Evolutionary conservation across 37 sponge, comb jelly and placozoan species (phyloP), one percentile per base, ranked within the genome.

Genomic region (Agelas oroides): DNA sequence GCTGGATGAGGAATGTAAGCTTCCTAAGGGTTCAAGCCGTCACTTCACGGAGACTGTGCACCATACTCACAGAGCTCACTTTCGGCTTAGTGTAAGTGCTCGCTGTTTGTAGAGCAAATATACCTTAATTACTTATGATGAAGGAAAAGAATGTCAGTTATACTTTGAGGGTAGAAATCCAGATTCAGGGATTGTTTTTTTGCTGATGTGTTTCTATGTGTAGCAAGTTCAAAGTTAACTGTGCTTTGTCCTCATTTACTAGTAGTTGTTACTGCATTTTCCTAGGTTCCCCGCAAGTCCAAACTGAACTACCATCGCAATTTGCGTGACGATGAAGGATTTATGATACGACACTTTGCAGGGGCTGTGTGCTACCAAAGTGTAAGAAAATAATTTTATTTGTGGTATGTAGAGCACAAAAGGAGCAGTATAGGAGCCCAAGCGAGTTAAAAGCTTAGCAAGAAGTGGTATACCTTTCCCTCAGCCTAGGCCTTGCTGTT

Each of bases 341-440:
- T 98, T 73, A 88, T 98, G 8, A 64, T 98, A 31, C 76, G 99
- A 6, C 99, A 98, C 77, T 98, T 94, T 70, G 99, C 99, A 33
- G 99, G 99, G 1, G 99, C 99, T 59, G 99, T 98, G 64, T 98
- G 99, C 91, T 98, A 98, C 84, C 60, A 76, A 36, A 94, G 94
- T 15, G 94, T 87, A 57, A 87, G 91, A 13, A 31, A 5, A 15
- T 27, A 14, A 14, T 28, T 62, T 5, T 62, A 12, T 11, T 28
- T 3, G 5, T 62, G 64, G 11, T 12, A 13, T 62, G n/a, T n/a
- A 57, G 19, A 19, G 16, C 18, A 20, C 16, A 19, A 20, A 19
- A 57, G 59, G 19, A 20, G 16, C 59, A 20, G 59, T 57, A 57
- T 19, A 57, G 59, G 16, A 57, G 16, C 16, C 18, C 20, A 23